A percentile compares a stretch with the other conserved stretches of the same genome.
Conservation (phyloP, 2,888 invertebrate species). For the Drosophila aldrichi region DNA sequence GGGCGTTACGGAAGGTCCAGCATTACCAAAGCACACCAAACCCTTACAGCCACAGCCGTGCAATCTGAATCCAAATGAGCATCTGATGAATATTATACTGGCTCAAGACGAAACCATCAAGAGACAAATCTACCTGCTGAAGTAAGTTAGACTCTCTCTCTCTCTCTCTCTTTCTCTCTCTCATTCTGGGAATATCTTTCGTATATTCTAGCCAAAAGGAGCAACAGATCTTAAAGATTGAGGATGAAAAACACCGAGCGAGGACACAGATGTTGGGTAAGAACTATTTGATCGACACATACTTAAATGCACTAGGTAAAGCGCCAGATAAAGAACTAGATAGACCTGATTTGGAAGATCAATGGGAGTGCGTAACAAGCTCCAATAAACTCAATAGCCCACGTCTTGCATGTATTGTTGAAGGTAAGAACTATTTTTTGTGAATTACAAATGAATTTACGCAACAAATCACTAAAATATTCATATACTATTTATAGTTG, state of each 20-base stretch:
- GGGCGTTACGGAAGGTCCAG: slow-evolving; percentile 17
- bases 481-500: background rate
- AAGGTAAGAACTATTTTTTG: slow-evolving; percentile 10
- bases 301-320: slow-evolving; percentile 88
- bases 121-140: slow-evolving; percentile 84
- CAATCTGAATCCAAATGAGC: slow-evolving; percentile 84
- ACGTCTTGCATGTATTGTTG: background rate
- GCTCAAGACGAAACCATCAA: slow-evolving; percentile 88
- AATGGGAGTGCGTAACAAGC: background rate
- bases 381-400: background rate
- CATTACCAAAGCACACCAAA: slow-evolving; percentile 43
- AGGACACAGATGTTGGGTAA: slow-evolving; percentile 91
- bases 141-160: slow-evolving; percentile 66
- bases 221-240: slow-evolving; percentile 91
- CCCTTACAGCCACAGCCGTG: slow-evolving; percentile 26
- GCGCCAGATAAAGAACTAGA: slow-evolving; percentile 17
- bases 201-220: slow-evolving; percentile 92
- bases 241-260: slow-evolving; percentile 91
- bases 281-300: slow-evolving; percentile 92
- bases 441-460: no score
- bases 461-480: background rate
- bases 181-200: no score
- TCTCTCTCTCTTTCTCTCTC: no score
- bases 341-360: slow-evolving; percentile 14
- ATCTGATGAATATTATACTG: slow-evolving; percentile 87